Evolutionary conservation across 2,888 invertebrate genomes (phyloP).

Genomic region (Orthonychiurus folsomi): DNA sequence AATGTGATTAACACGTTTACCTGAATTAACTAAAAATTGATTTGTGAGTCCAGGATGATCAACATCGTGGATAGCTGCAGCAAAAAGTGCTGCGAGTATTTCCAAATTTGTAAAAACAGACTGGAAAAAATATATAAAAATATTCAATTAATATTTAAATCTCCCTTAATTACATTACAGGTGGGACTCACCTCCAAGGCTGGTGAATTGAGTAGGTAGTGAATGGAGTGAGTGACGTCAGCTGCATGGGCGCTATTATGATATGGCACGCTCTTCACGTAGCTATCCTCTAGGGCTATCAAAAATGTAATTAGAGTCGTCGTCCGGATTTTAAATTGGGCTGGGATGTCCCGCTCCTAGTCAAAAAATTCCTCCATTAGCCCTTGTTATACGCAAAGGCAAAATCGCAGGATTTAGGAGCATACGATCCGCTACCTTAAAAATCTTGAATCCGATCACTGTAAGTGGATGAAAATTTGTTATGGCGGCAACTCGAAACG

Average conservation of each 20-base stretch:
- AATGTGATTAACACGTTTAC: too few species aligned
- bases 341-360: constrained; percentile 73
- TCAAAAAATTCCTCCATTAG: too few species aligned
- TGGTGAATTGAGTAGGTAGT: constrained; percentile 90
- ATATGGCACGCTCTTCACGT: constrained; percentile 95
- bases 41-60: constrained; percentile 99
- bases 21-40: constrained; percentile 97
- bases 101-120: constrained; percentile 95
- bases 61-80: constrained; percentile 97
- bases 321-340: constrained; percentile 86
- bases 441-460: too few species aligned
- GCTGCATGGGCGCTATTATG: constrained; percentile 98
- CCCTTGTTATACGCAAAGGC: too few species aligned
- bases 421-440: too few species aligned
- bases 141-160: too few species aligned
- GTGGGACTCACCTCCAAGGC: constrained; percentile 68
- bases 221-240: constrained; percentile 94
- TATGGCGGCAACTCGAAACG: too few species aligned
- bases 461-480: too few species aligned
- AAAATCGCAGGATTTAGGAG: too few species aligned
- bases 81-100: constrained; percentile 90
- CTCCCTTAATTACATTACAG: too few species aligned
- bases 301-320: constrained; percentile 92
- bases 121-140: too few species aligned
- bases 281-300: constrained; percentile 96